Conservation (phyloP, 2,113 vertebrate species). For the Reinhardtius hippoglossoides region DNA sequence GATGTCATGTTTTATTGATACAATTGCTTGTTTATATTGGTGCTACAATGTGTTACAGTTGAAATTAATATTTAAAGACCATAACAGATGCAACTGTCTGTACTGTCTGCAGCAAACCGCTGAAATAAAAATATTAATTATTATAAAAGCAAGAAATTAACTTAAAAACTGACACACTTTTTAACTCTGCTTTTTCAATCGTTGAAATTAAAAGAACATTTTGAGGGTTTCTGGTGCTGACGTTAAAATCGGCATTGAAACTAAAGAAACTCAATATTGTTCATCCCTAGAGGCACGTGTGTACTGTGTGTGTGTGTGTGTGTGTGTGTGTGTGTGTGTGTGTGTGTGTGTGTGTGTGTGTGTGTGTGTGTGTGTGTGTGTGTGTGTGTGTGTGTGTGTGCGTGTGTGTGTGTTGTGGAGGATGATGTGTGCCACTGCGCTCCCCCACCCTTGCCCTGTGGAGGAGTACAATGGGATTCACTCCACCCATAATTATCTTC, state of each 20-base stretch:
- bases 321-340: background rate
- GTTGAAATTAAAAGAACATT: background rate
- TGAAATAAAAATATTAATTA: too few species aligned
- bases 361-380: background rate
- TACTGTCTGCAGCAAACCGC: too few species aligned
- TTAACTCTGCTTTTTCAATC: background rate
- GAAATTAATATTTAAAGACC: too few species aligned
- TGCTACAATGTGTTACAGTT: too few species aligned
- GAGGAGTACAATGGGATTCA: conserved; percentile 61
- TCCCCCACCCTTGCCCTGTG: conserved; percentile 36
- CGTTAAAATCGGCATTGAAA: background rate
- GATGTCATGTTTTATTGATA: too few species aligned
- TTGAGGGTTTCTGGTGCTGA: conserved; percentile 2
- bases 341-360: background rate
- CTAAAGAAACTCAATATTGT: background rate
- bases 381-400: background rate
- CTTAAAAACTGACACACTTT: too few species aligned
- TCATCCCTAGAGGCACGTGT: background rate
- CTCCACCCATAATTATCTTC: conserved; percentile 69
- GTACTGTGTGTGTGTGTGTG: background rate
- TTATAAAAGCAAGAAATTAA: too few species aligned
- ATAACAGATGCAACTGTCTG: too few species aligned
- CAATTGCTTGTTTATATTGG: too few species aligned
- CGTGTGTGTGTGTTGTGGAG: background rate
- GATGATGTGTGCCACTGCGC: conserved; percentile 2